Conservation (phyloP, 1,140 invertebrate species). For the Amyelois transitella region DNA sequence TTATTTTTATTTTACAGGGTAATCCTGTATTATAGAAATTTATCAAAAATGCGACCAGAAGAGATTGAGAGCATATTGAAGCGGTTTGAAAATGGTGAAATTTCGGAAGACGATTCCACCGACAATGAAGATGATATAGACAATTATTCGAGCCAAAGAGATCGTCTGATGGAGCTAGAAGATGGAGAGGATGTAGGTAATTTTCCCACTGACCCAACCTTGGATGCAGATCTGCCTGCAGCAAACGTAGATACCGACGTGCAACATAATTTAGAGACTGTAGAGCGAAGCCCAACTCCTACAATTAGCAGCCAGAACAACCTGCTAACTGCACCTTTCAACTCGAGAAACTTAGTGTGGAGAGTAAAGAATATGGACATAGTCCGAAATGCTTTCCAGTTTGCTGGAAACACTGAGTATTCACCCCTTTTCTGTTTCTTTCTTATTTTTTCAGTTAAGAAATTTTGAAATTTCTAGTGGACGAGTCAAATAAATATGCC, state of each 20-base stretch:
- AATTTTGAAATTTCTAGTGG: constrained; percentile 33
- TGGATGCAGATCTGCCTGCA: constrained; percentile 37
- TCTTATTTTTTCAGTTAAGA: constrained; percentile 42
- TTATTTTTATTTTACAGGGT: no score
- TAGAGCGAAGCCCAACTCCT: constrained; percentile 39
- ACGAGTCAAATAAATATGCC: constrained; percentile 42
- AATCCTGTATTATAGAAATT: constrained; percentile 41
- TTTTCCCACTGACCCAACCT: constrained; percentile 40
- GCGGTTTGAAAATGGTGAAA: constrained; percentile 36
- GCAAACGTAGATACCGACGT: constrained; percentile 27
- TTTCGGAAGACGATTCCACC: constrained; percentile 41
- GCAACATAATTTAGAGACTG: constrained; percentile 41
- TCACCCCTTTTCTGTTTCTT: constrained; percentile 41
- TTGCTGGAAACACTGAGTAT: constrained; percentile 39
- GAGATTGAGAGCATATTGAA: constrained; percentile 27
- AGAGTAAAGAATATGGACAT: constrained; percentile 40
- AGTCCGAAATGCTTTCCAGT: constrained; percentile 41
- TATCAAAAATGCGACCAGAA: constrained; percentile 42
- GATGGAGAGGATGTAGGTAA: constrained; percentile 41
- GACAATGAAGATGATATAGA: constrained; percentile 44
- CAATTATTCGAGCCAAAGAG: constrained; percentile 41
- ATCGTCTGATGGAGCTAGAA: constrained; percentile 39
- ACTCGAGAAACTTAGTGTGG: constrained; percentile 38
- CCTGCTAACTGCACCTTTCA: constrained; percentile 35
- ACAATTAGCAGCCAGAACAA: constrained; percentile 22